Evolutionary conservation across 2,888 invertebrate genomes (phyloP).

Genomic region (Tinea pellionella): DNA sequence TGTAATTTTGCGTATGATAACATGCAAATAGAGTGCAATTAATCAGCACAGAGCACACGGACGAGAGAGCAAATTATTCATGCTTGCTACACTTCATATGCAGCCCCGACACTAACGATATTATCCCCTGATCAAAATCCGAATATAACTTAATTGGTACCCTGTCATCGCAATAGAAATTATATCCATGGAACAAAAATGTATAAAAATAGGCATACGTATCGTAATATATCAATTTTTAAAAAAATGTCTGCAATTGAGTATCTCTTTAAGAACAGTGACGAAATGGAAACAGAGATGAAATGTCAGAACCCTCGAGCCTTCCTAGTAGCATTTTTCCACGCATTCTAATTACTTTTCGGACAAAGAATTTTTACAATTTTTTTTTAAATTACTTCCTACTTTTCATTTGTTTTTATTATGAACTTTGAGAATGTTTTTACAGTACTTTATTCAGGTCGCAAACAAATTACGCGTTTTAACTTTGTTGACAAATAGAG

Average conservation of each 20-base stretch:
- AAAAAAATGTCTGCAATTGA: no score
- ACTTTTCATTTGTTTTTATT: not conserved
- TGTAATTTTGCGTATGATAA: constrained; percentile 45
- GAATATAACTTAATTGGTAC: no score
- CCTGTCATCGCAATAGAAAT: no score
- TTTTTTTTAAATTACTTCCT: not conserved
- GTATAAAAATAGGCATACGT: not conserved
- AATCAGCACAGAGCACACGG: constrained; percentile 14
- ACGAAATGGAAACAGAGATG: no score
- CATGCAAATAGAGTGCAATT: constrained; percentile 35
- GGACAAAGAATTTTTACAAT: not conserved
- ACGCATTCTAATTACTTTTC: not conserved
- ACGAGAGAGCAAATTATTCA: constrained; percentile 6
- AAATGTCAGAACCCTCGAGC: no score
- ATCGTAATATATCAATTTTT: no score
- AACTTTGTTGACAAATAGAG: no score
- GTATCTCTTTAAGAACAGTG: no score
- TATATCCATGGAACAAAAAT: no score
- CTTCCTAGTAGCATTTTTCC: not conserved
- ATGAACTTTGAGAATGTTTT: no score
- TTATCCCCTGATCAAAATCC: not conserved
- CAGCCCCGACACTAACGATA: not conserved
- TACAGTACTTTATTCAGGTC: no score
- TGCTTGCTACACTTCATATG: not conserved
- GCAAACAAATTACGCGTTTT: no score